Conservation (phyloP, 2,888 invertebrate genomes). For the Rhagium mordax region DNA sequence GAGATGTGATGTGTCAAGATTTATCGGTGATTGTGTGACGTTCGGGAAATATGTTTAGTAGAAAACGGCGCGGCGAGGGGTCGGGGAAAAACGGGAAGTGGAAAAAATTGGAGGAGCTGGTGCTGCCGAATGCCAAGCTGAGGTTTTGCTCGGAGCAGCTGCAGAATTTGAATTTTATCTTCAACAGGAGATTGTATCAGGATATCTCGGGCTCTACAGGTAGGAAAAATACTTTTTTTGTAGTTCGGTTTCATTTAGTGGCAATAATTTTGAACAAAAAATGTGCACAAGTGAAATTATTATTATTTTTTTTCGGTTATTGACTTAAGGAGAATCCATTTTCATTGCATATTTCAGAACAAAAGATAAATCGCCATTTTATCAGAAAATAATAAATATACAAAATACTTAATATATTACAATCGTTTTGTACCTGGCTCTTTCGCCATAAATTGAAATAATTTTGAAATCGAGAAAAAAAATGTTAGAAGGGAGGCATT, state of each 20-base stretch:
- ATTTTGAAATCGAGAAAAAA: too few relatives aligned
- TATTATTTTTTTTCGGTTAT: too few relatives aligned
- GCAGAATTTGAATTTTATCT: conserved; percentile 71
- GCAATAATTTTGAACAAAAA: too few relatives aligned
- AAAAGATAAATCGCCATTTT: too few relatives aligned
- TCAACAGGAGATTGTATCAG: conserved; percentile 62
- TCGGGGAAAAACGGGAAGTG: conserved; percentile 53
- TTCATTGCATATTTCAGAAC: too few relatives aligned
- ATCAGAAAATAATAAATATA: too few relatives aligned
- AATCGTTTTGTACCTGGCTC: too few relatives aligned
- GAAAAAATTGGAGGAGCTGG: conserved; percentile 67
- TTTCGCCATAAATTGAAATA: too few relatives aligned
- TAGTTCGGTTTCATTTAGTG: background rate
- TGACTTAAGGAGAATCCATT: too few relatives aligned
- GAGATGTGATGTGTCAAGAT: background rate
- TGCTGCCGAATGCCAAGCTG: conserved; percentile 70
- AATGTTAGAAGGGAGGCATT: too few relatives aligned
- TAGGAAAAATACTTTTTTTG: background rate
- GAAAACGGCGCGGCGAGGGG: conserved; percentile 42
- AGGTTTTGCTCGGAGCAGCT: conserved; percentile 71
- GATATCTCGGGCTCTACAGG: conserved; percentile 36
- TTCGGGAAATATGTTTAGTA: conserved; percentile 51
- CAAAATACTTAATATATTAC: too few relatives aligned
- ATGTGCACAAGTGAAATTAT: too few relatives aligned
- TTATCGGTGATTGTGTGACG: background rate